Conservation (phyloP, 2,888 invertebrate species). For the Dermolepida albohirtum region DNA sequence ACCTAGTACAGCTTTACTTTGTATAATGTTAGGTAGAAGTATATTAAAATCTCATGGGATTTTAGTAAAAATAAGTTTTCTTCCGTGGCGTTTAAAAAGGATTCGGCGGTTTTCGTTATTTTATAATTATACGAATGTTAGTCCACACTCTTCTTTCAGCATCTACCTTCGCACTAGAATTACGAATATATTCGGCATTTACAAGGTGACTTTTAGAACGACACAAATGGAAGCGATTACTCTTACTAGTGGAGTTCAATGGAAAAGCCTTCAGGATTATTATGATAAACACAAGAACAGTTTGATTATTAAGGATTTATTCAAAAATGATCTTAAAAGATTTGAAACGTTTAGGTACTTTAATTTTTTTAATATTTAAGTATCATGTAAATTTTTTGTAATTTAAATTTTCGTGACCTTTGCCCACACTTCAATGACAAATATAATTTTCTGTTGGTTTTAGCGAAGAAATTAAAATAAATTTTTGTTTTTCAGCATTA, state of each 20-base stretch:
- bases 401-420: slow-evolving; percentile 51
- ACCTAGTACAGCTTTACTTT: no score
- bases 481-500: slow-evolving; percentile 70
- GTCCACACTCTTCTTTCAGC: neutral
- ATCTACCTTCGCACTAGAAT: neutral
- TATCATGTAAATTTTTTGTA: slow-evolving; percentile 38
- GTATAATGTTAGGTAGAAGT: neutral
- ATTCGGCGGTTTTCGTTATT: slow-evolving; percentile 11
- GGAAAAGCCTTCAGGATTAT: slow-evolving; percentile 80
- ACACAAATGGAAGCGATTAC: slow-evolving; percentile 6
- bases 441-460: slow-evolving; percentile 7
- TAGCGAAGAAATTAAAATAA: slow-evolving; percentile 8
- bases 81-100: neutral
- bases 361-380: slow-evolving; percentile 30
- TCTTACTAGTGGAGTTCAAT: slow-evolving; percentile 58
- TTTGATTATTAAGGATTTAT: slow-evolving; percentile 86
- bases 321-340: slow-evolving; percentile 82
- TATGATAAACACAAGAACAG: slow-evolving; percentile 78
- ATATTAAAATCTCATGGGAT: neutral
- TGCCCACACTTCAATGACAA: slow-evolving; percentile 34
- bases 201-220: slow-evolving; percentile 25
- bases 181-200: neutral
- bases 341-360: slow-evolving; percentile 90
- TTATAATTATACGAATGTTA: neutral
- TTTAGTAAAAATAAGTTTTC: neutral